phyloP scores from a whole-genome alignment of 2,888 invertebrate genomes.

The Strigamia crassipes region DNA sequence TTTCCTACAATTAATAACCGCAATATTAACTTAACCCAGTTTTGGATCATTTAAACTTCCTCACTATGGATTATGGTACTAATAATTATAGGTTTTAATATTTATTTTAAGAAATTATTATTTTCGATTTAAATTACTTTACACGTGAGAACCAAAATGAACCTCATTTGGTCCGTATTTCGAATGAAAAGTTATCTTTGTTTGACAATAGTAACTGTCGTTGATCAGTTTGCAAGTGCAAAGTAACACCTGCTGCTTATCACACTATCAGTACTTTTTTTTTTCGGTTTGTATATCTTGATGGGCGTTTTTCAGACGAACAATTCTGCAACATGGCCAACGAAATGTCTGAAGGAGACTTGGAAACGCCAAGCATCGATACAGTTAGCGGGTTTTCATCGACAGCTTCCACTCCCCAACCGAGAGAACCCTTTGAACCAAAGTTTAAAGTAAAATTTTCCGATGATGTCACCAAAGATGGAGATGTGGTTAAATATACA shows the following conservation, averaged over 20 bases:
- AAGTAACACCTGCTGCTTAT: not conserved
- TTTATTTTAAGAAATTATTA: not conserved
- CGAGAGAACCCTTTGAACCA: slow-evolving; percentile 52
- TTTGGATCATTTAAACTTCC: not conserved
- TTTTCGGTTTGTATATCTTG: not conserved
- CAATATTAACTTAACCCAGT: not conserved
- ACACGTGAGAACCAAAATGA: too few relatives aligned
- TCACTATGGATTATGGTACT: not conserved
- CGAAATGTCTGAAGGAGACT: slow-evolving; percentile 27
- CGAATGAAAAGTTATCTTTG: too few relatives aligned
- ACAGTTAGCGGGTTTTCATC: slow-evolving; percentile 52
- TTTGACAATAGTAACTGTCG: not conserved
- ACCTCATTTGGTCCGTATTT: too few relatives aligned
- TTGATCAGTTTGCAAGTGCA: not conserved
- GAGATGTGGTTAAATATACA: slow-evolving; percentile 54
- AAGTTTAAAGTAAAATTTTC: slow-evolving; percentile 53
- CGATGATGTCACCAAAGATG: slow-evolving; percentile 54
- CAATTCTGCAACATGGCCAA: slow-evolving; percentile 3
- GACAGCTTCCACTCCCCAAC: slow-evolving; percentile 52
- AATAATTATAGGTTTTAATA: not conserved
- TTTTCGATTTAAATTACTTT: not conserved
- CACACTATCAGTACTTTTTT: not conserved
- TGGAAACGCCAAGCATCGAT: slow-evolving; percentile 46
- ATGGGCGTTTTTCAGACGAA: not conserved
- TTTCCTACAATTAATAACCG: not conserved